phyloP scores from a whole-genome alignment of 2,888 invertebrate species.

The Cerastis leucographa region DNA sequence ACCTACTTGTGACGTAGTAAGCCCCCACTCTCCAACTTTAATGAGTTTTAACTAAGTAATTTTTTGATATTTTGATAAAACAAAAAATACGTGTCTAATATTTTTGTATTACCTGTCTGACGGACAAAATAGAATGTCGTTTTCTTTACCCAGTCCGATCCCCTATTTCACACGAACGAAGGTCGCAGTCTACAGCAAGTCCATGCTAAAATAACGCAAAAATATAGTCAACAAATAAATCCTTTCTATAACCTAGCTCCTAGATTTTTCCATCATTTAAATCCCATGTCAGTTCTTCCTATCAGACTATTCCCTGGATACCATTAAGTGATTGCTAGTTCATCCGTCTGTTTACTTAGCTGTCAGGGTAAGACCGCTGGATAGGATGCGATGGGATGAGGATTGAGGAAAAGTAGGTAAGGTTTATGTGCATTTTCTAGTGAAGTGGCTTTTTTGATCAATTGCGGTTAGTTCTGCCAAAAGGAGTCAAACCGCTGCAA shows the following conservation, averaged over 20 bases:
- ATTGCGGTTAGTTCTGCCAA: background rate
- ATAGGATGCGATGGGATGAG: constrained; percentile 5
- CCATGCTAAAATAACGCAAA: background rate
- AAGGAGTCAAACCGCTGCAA: background rate
- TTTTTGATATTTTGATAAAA: no score
- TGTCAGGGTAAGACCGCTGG: constrained; percentile 60
- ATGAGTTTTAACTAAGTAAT: no score
- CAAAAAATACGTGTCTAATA: no score
- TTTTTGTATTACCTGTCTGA: no score
- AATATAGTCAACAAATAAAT: constrained; percentile 12
- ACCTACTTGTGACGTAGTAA: no score
- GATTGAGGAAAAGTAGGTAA: constrained; percentile 19
- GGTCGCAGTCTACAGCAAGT: no score
- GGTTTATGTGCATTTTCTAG: constrained; percentile 17
- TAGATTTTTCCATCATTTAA: constrained; percentile 45
- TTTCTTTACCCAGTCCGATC: no score
- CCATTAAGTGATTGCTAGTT: constrained; percentile 75
- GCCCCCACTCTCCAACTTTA: no score
- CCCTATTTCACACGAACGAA: no score
- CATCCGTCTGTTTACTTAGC: constrained; percentile 68
- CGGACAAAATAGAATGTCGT: no score
- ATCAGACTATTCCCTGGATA: constrained; percentile 51
- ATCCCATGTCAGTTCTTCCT: constrained; percentile 41
- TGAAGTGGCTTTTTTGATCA: background rate
- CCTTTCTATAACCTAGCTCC: constrained; percentile 11